Percentiles rank a stretch among this genome's conserved stretches.
Evolutionary conservation across 2,797 vertebrate genomes (phyloP).

Genomic region (Pantherophis vulpinus): DNA sequence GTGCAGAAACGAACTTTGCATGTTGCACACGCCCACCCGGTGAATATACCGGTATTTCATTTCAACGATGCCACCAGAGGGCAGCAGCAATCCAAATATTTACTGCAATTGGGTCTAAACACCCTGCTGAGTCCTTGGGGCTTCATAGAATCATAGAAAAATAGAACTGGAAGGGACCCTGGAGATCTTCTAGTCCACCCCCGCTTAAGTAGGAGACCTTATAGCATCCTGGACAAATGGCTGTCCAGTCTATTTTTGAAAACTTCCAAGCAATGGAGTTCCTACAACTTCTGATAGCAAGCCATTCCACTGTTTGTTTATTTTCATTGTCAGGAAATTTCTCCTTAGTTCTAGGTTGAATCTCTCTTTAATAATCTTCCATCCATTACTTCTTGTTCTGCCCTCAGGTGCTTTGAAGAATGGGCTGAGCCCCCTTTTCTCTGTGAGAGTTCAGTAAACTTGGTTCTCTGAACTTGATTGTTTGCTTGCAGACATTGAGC

Average conservation of each 20-base stretch:
- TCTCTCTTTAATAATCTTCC: not conserved
- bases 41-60: not conserved
- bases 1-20: not conserved
- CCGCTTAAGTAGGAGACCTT: not conserved
- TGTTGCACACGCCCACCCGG: not conserved
- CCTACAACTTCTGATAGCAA: not conserved
- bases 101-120: not conserved
- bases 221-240: not conserved
- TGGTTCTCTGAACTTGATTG: not conserved
- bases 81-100: slow-evolving; percentile 55
- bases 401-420: not conserved
- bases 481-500: not conserved
- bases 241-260: not conserved
- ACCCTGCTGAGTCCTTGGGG: not conserved
- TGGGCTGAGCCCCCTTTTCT: not conserved
- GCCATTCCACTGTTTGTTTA: not conserved
- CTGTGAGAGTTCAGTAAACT: not conserved
- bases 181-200: not conserved
- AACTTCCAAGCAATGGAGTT: not conserved
- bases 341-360: not conserved
- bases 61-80: slow-evolving; percentile 64
- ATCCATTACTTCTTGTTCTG: not conserved
- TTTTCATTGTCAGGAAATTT: not conserved
- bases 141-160: not conserved
- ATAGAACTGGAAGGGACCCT: not conserved